Conservation (phyloP, 2,797 vertebrate species). For the Uromys caudimaculatus region DNA sequence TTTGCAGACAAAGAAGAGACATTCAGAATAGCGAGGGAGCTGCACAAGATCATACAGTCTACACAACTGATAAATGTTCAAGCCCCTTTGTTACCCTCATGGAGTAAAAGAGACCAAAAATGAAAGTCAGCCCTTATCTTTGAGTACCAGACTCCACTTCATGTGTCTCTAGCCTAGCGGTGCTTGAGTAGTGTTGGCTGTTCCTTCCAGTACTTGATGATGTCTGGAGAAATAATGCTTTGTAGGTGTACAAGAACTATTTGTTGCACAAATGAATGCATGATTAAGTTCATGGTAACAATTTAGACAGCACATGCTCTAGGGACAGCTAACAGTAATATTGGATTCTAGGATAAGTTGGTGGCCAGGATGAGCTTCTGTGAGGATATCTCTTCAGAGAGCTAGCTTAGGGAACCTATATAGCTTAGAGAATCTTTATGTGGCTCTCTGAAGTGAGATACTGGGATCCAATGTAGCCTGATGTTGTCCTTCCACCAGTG, state of each 20-base stretch:
- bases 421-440: background rate
- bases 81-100: background rate
- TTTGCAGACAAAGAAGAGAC: background rate
- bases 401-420: background rate
- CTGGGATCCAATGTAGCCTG: background rate
- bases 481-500: accelerated
- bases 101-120: background rate
- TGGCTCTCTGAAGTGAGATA: background rate
- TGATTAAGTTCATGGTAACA: background rate
- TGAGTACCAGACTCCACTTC: background rate
- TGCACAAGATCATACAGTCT: background rate
- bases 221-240: background rate
- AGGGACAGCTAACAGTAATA: background rate
- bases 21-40: background rate
- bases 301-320: background rate
- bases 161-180: background rate
- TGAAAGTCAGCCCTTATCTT: background rate
- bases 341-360: background rate
- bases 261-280: background rate
- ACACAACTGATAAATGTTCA: background rate
- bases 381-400: background rate
- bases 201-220: too few relatives aligned
- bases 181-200: background rate
- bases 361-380: background rate
- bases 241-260: background rate